Base-by-base conservation (phyloP, 2,888 invertebrate species). In the Gerris lacustris region DNA sequence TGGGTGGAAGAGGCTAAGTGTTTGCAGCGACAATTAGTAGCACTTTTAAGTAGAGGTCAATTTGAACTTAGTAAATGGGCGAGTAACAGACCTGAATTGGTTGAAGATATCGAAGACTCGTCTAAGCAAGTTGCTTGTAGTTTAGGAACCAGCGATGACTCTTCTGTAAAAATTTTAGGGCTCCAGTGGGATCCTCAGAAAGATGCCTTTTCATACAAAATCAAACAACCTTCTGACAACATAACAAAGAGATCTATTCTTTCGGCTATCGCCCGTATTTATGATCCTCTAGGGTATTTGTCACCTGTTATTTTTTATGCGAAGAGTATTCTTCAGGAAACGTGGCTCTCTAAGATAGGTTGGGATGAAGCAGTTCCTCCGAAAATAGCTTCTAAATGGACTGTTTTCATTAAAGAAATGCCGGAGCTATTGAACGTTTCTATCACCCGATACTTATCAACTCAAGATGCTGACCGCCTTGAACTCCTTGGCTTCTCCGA, bases 171-270 rank as follows among this genome's bases (percentile, higher is more conserved):
- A 55, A 71, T 75, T 7, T 63, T 76, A 47, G 75, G 74, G 2
- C 55, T 75, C 7, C 71, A 73, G 47, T 74, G 75, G 76, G 66
- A 72, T 45, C 63, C 74, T 5, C 17, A 15, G 1, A 31, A 44
- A n/a, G 75, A 75, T 70, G 45, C n/a, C 11, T 73, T 75, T 17
- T 70, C 70, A 15, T 74, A 74, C 45, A 64, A 62, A 18, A 69
- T 72, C 15, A 62, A 68, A 31, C 6, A 15, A 6, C 64, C 72
- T 31, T 15, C 63, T 15, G 6, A 15, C 0, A n/a, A 17, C 6
- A 43, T 63, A 0, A 76, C 76, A 5, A 76, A 76, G 67, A 70
- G 75, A 7, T n/a, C 69, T 15, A 66, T 76, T 63, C 68, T 75
- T 5, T 75, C 76, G 5, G 64, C 69, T 6, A 72, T 75, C 6